These are phyloP conservation scores for Addax nasomaculatus DNA, from an alignment of 2,113 vertebrate genomes.

Conservation along the genomic window DNA sequence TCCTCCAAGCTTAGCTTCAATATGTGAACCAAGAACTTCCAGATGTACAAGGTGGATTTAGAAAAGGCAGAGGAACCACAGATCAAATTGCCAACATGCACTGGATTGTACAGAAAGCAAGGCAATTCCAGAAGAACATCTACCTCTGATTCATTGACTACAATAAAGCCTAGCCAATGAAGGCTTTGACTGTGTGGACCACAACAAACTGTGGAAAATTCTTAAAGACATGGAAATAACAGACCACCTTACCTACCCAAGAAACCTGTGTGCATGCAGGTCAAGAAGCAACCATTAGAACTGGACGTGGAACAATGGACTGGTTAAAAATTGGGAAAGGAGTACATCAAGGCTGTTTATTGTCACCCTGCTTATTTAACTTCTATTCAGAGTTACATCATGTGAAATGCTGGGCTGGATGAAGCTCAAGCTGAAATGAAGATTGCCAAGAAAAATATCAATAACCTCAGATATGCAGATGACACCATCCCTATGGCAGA, in stretches of 20 bases:
- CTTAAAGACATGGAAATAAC: neutral
- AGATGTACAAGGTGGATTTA: neutral
- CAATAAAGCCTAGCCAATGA: neutral
- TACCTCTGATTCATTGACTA: neutral
- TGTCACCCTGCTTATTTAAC: neutral
- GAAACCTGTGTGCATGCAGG: neutral
- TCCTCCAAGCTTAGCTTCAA: neutral
- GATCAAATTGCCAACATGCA: neutral
- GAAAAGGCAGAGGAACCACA: neutral
- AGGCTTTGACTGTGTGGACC: neutral
- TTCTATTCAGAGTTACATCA: neutral
- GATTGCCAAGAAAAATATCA: neutral
- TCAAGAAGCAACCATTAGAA: neutral
- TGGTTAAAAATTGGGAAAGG: neutral
- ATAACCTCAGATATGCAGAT: neutral
- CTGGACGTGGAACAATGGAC: neutral
- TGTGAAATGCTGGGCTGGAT: neutral
- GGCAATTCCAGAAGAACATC: neutral
- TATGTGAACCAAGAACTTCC: neutral
- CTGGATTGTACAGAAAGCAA: neutral
- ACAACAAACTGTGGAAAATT: neutral
- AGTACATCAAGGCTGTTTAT: neutral
- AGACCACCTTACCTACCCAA: neutral
- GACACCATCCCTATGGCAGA: neutral
- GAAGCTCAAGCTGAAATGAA: neutral